Conservation (phyloP, 1,140 invertebrate genomes). For the Papilio glaucus region DNA sequence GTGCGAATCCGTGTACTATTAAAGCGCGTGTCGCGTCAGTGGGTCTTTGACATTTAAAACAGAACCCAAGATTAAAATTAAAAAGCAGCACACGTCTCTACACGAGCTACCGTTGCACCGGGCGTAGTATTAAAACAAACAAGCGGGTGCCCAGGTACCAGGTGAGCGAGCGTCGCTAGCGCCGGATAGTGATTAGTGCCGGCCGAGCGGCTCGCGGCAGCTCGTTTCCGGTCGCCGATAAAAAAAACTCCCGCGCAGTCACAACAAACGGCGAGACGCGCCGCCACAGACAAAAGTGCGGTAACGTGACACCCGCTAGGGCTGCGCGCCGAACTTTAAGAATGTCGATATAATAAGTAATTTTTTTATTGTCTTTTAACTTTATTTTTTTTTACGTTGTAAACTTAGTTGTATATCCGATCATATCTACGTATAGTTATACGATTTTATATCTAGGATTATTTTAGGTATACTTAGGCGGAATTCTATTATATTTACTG, state of each 20-base stretch:
- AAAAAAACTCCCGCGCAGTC: conserved; percentile 33
- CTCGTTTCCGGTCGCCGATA: conserved; percentile 25
- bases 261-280: conserved; percentile 37
- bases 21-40: too few relatives aligned
- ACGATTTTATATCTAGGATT: too few relatives aligned
- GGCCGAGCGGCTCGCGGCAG: conserved; percentile 26
- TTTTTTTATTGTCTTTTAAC: neutral
- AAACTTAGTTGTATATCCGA: too few relatives aligned
- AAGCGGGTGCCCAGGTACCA: neutral
- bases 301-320: conserved; percentile 36
- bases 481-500: too few relatives aligned
- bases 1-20: too few relatives aligned
- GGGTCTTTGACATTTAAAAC: neutral
- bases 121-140: conserved; percentile 24
- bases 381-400: neutral
- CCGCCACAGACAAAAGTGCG: conserved; percentile 36
- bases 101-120: conserved; percentile 26
- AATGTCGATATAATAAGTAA: neutral
- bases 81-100: conserved; percentile 11
- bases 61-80: neutral
- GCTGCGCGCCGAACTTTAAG: conserved; percentile 3
- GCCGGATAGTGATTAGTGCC: conserved; percentile 26
- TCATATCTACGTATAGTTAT: too few relatives aligned
- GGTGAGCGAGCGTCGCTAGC: conserved; percentile 3
- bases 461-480: too few relatives aligned